phyloP scores from a whole-genome alignment of 2,113 vertebrate species.

The Cephalopterus ornatus region DNA sequence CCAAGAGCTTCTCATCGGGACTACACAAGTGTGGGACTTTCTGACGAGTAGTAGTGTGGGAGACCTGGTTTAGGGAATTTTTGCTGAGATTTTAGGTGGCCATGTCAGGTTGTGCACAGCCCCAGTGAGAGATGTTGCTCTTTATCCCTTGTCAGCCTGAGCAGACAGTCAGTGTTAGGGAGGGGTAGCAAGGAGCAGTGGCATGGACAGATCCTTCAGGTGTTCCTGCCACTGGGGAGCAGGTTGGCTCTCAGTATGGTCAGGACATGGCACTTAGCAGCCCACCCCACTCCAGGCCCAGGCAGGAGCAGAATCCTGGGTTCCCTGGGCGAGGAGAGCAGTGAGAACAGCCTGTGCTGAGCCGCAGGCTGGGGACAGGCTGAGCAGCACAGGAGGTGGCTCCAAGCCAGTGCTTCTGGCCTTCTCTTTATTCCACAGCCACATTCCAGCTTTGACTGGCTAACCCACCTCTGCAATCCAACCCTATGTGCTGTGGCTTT shows the following conservation, averaged over 20 bases:
- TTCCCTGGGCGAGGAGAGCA: neutral
- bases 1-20: neutral
- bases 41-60: neutral
- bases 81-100: neutral
- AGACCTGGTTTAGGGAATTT: neutral
- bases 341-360: neutral
- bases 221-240: neutral
- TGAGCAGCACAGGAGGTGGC: neutral
- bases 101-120: neutral
- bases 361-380: neutral
- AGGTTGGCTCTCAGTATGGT: neutral
- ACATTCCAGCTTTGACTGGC: neutral
- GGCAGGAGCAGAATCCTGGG: neutral
- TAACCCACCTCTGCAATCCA: neutral
- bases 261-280: neutral
- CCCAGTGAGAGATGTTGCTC: neutral
- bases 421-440: neutral
- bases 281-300: neutral
- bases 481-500: neutral
- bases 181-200: neutral
- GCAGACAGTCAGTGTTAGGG: neutral
- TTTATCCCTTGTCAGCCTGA: neutral
- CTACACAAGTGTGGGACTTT: rapidly evolving
- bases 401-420: neutral
- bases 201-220: neutral